Base-by-base conservation (phyloP, 2,888 invertebrate genomes). In the Ochlodes sylvanus region DNA sequence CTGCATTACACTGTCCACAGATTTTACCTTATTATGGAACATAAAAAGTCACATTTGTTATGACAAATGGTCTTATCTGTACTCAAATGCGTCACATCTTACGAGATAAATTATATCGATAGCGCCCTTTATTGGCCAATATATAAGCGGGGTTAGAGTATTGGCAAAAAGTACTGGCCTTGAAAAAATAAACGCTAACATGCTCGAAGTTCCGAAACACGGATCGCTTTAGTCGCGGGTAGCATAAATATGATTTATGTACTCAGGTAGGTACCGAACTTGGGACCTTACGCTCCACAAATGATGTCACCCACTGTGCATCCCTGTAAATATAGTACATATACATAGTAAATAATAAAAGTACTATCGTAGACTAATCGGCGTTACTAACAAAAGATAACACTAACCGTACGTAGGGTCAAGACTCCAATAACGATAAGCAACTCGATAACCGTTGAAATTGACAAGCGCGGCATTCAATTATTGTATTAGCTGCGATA, bases 21-120 rank as follows among this genome's bases (percentile, higher is more conserved):
- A 47, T 17, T 17, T 15, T 47, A 47, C 44, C 15, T 15, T 47
- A n/a, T 41, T 42, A 14, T 17, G 57, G 41, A 21, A 42, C 41
- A 58, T 58, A 58, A 42, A 56, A 15, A 12, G 27, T 47, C 15
- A 38, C 56, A 58, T n/a, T 58, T 42, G 42, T 58, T 58, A 42
- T 58, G 19, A 58, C 27, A 58, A 42, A 42, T 42, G 44, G 15
- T 17, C 12, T 47, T 47, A 47, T 47, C 44, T 47, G 12, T 5
- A 9, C 9, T 47, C 44, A 9, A 17, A 15, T 15, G 44, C 44
- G 44, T 47, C 44, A 15, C 44, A 47, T 47, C 9, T 47, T 7
- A 15, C 9, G 5, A 27, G 42, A 58, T 58, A 42, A 42, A 42
- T 47, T 38, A 38, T 10, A 38, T 3, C 38, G 38, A 38, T 38